Base-by-base conservation (phyloP, 2,888 invertebrate genomes). In the Drosophila ustulata region DNA sequence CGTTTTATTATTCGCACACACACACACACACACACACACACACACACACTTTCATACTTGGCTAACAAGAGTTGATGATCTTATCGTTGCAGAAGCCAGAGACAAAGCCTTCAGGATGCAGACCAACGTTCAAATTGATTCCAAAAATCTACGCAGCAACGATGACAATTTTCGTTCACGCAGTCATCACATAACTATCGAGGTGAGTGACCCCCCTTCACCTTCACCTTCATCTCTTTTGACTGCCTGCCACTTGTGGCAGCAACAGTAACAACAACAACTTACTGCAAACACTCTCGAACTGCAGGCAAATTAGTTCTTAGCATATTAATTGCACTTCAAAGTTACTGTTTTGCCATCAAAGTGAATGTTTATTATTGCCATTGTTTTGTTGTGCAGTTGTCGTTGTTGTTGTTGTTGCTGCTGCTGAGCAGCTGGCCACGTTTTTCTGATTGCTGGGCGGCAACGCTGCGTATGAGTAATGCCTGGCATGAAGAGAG, bases 121-220 rank as follows among this genome's bases (percentile, higher is more conserved):
- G 94, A 95, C 95, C 39, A 95, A 95, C 92, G 95, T 95, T 80
- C 95, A 95, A 92, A 95, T 96, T 61, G 95, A 96, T 92, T 94
- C 95, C 11, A 95, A 95, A 92, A 94, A 93, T 82, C 92, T 95
- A 62, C 93, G 95, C 49, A 93, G 93, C 76, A 95, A 94, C 9
- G 95, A 95, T 71, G 95, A 94, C 78, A 93, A 94, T 74, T 93
- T 92, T 77, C 94, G 95, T 71, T 77, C 89, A 50, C 91, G 92
- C 30, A 91, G 91, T 37, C 91, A 91, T 78, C 92, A 92, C 71
- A 89, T 92, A 58, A 92, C 92, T 34, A 92, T 92, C 45, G 92
- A 92, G 92, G 92, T 92, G 78, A 92, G 92, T 92, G 47, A 18
- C 1, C 2, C 26, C 58, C 34, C 43, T 34, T 51, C 9, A 37